Evolutionary conservation across 1,140 invertebrate species (phyloP).

Genomic region (Planococcus citri): DNA sequence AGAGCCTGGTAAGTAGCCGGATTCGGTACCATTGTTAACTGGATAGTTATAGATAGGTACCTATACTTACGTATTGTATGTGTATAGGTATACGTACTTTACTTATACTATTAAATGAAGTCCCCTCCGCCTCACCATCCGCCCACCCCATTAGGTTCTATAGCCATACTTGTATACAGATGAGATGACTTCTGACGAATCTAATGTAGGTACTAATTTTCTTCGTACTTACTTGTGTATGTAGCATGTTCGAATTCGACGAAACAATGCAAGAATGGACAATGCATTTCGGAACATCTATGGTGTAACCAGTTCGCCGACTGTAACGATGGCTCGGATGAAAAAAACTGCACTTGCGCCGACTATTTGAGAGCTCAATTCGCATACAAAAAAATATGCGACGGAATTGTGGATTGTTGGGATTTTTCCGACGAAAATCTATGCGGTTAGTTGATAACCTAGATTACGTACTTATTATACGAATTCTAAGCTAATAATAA

Average conservation of each 20-base stretch:
- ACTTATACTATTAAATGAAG: too few species aligned
- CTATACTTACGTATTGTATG: too few species aligned
- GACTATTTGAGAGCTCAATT: constrained; percentile 57
- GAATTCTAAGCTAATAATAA: not conserved
- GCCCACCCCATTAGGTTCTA: too few species aligned
- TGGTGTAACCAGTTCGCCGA: constrained; percentile 63
- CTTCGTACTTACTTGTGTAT: too few species aligned
- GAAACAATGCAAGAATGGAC: constrained; percentile 46
- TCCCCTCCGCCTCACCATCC: too few species aligned
- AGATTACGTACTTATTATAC: too few species aligned
- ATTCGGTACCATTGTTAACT: too few species aligned
- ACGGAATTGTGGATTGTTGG: constrained; percentile 63
- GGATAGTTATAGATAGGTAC: too few species aligned
- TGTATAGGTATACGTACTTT: too few species aligned
- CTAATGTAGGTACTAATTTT: too few species aligned
- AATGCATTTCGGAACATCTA: constrained; percentile 50
- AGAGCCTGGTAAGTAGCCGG: not conserved
- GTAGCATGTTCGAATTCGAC: constrained; percentile 39
- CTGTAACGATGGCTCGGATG: constrained; percentile 57
- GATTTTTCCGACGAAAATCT: constrained; percentile 66
- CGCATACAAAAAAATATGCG: constrained; percentile 60
- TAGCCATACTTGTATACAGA: too few species aligned
- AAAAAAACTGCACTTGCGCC: constrained; percentile 58
- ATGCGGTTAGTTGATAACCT: constrained; percentile 60
- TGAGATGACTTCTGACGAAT: too few species aligned